These are phyloP conservation scores for Apis florea DNA, from an alignment of 1,140 invertebrate species.

Conservation along the genomic window DNA sequence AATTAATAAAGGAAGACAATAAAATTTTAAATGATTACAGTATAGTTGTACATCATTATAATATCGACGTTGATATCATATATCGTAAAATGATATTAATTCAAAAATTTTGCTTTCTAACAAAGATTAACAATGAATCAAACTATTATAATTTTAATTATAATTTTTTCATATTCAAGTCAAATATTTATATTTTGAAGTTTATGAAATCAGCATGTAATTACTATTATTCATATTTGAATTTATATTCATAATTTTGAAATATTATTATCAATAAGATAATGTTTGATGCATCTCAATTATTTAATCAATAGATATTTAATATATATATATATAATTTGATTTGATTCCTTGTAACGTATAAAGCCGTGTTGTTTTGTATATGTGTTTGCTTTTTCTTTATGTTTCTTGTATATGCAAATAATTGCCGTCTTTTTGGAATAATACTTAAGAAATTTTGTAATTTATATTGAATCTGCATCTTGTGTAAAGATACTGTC, in stretches of 20 bases:
- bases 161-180: neutral
- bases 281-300: constrained; percentile 5
- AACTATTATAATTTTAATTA: neutral
- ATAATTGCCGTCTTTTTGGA: constrained; percentile 18
- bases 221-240: constrained; percentile 1
- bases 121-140: constrained; percentile 1
- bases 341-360: constrained; percentile 26
- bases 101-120: neutral
- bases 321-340: constrained; percentile 8
- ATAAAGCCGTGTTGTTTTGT: constrained; percentile 1
- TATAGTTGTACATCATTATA: constrained; percentile 17
- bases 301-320: constrained; percentile 19
- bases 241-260: neutral
- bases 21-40: constrained; percentile 20
- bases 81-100: constrained; percentile 24
- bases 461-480: constrained; percentile 31
- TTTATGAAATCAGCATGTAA: constrained; percentile 19
- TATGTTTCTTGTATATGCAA: constrained; percentile 2
- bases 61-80: neutral
- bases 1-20: constrained; percentile 34
- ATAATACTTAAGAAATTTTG: constrained; percentile 4
- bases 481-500: constrained; percentile 56
- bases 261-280: constrained; percentile 24
- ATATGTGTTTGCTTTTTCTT: neutral
- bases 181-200: neutral